phyloP scores from a whole-genome alignment of 2,113 vertebrate genomes.

The Numida meleagris region DNA sequence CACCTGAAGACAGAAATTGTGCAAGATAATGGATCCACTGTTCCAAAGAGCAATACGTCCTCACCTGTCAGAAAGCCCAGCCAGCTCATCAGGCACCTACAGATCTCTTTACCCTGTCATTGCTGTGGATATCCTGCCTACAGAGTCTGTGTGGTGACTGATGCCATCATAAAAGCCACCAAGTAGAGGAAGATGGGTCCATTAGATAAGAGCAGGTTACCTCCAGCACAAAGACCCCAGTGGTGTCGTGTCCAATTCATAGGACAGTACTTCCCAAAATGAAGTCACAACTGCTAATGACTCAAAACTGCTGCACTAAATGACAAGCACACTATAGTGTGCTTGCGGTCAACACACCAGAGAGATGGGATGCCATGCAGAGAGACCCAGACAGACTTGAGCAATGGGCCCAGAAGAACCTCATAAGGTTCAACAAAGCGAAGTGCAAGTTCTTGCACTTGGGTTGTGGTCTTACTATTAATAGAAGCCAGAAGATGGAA shows the following conservation, averaged over 20 bases:
- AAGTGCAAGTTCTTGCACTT: too few relatives aligned
- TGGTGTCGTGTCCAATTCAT: accelerated
- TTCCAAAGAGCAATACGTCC: not conserved
- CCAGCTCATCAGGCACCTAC: not conserved
- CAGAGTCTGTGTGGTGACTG: not conserved
- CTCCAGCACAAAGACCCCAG: not conserved
- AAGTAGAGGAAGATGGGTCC: not conserved
- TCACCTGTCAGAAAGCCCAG: not conserved
- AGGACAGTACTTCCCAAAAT: not conserved
- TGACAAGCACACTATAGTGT: not conserved
- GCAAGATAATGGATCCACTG: accelerated
- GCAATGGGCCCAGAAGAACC: too few relatives aligned
- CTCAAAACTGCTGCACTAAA: not conserved
- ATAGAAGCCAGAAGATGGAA: too few relatives aligned
- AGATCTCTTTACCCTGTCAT: not conserved
- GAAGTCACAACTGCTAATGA: not conserved
- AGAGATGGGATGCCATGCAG: too few relatives aligned
- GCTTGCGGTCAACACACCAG: too few relatives aligned
- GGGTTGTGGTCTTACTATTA: too few relatives aligned
- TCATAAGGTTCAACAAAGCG: too few relatives aligned
- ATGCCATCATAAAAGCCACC: not conserved
- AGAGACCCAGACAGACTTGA: too few relatives aligned
- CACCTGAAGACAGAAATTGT: not conserved
- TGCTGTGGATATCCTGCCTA: not conserved
- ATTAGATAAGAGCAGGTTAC: not conserved